Evolutionary conservation across 2,888 invertebrate species (phyloP).

Genomic region (Acleris sparsana): DNA sequence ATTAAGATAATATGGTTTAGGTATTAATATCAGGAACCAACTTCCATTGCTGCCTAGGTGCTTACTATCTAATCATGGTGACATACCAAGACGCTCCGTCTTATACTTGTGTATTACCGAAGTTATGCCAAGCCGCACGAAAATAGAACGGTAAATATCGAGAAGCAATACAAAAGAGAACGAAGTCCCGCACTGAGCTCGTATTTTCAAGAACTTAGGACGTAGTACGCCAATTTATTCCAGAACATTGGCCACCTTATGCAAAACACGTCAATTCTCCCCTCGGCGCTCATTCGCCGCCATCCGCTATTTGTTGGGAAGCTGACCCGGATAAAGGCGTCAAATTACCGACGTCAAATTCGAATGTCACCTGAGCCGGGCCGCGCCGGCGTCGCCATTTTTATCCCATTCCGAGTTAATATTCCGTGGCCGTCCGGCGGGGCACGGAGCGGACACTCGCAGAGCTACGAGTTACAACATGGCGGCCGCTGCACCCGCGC

Average conservation of each 20-base stretch:
- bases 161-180: slow-evolving; percentile 18
- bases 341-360: slow-evolving; percentile 78
- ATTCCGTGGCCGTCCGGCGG: slow-evolving; percentile 72
- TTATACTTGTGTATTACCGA: slow-evolving; percentile 8
- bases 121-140: slow-evolving; percentile 7
- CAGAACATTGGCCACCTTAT: slow-evolving; percentile 47
- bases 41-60: too few species aligned
- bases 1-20: too few species aligned
- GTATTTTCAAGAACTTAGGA: slow-evolving; percentile 24
- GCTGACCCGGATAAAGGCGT: slow-evolving; percentile 75
- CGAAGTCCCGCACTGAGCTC: slow-evolving; percentile 22
- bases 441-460: slow-evolving; percentile 66
- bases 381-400: slow-evolving; percentile 65
- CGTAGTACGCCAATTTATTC: slow-evolving; percentile 32
- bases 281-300: slow-evolving; percentile 50
- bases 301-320: slow-evolving; percentile 64
- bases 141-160: slow-evolving; percentile 26
- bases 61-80: too few species aligned
- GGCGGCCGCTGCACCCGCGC: slow-evolving; percentile 19
- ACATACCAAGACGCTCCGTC: background rate
- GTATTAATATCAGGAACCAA: background rate
- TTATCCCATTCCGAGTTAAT: slow-evolving; percentile 76
- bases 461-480: slow-evolving; percentile 58
- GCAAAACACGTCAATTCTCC: slow-evolving; percentile 58
- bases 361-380: slow-evolving; percentile 73